Conservation (phyloP, 2,113 vertebrate species). For the Albula goreensis region DNA sequence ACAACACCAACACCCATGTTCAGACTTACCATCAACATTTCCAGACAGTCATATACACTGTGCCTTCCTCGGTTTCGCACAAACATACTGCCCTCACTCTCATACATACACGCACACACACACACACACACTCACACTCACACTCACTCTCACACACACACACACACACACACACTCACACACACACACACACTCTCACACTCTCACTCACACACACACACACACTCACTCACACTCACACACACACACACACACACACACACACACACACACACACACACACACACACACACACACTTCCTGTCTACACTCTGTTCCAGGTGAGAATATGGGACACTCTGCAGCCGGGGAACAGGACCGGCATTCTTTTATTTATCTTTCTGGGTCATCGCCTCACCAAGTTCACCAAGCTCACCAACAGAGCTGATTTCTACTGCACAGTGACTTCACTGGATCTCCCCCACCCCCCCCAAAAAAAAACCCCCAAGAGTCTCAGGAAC, state of each 20-base stretch:
- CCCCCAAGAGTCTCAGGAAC: background rate
- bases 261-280: background rate
- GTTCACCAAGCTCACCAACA: background rate
- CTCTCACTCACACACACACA: too few relatives aligned
- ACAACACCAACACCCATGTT: background rate
- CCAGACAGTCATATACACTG: too few relatives aligned
- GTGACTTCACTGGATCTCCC: background rate
- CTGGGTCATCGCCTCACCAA: background rate
- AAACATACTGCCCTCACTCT: too few relatives aligned
- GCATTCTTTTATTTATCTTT: conserved; percentile 12
- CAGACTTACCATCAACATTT: too few relatives aligned
- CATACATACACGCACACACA: too few relatives aligned
- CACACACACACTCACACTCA: too few relatives aligned
- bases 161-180: too few relatives aligned
- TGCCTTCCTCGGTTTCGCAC: too few relatives aligned
- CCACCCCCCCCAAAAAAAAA: background rate
- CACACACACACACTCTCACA: too few relatives aligned
- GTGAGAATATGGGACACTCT: background rate
- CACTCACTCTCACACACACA: too few relatives aligned
- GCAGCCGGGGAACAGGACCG: background rate
- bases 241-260: too few relatives aligned
- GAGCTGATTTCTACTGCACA: background rate
- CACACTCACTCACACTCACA: too few relatives aligned
- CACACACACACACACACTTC: background rate
- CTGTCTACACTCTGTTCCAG: background rate